Base-by-base conservation (phyloP, 2,888 invertebrate genomes). In the Acleris emargana region DNA sequence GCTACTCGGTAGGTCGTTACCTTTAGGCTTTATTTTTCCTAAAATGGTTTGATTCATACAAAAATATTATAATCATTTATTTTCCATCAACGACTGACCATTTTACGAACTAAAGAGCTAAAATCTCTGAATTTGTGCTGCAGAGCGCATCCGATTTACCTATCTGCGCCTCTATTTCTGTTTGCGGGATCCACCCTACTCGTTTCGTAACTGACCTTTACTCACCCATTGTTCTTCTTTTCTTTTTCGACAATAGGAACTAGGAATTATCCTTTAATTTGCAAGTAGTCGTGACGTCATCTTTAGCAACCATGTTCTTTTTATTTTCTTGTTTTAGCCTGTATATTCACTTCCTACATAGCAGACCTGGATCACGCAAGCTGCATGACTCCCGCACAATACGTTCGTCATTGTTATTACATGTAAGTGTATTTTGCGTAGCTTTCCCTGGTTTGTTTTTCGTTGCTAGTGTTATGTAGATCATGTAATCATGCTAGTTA, bases 371-470 rank as follows among this genome's bases (percentile, higher is more conserved):
- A 81, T 82, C 82, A 84, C 86, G 78, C 81, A 81, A 82, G 84
- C 83, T 84, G 89, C 89, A 91, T 90, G 89, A 82, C 76, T 81
- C 78, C 78, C 70, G 83, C 87, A 89, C 87, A 81, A 78, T 75
- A 76, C 77, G 79, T 81, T 77, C 79, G 74, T 80, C 80, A 83
- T 83, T 82, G 73, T 81, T 78, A 62, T 64, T 62, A 75, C 80
- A 82, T 75, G 77, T 78, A 78, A 80, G 77, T 83, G 76, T 81
- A 74, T 50, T 54, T 68, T 69, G 77, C 76, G 76, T 75, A 51
- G 69, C 68, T 70, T 71, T 63, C 67, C 62, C 68, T 69, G 42
- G 54, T 73, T 70, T 70, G 68, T 70, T 71, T 61, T 62, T 61
- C 67, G 60, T 64, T 51, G 71, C 71, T 71, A 70, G 47, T 63